phyloP scores from a whole-genome alignment of 2,797 vertebrate genomes.

The Neomorphus geoffroyi region DNA sequence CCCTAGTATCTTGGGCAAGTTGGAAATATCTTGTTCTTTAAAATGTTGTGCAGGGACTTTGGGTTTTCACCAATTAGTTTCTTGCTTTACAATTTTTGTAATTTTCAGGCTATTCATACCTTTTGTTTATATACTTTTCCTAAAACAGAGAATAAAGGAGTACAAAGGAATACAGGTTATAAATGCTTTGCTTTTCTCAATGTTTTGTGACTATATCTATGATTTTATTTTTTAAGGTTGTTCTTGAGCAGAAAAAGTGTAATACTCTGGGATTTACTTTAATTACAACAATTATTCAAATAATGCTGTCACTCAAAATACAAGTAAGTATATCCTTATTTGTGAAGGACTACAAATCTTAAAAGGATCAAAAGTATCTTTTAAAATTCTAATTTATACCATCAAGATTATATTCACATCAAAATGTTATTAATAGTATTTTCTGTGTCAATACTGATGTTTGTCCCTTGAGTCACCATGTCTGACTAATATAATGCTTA shows the following conservation, averaged over 20 bases:
- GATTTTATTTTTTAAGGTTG: background rate
- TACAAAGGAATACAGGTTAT: background rate
- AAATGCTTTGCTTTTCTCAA: background rate
- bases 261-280: background rate
- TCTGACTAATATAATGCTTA: background rate
- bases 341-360: background rate
- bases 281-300: background rate
- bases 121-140: background rate
- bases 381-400: background rate
- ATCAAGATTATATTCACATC: background rate
- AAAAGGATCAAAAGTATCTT: background rate
- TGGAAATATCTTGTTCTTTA: background rate
- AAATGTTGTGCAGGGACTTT: background rate
- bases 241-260: background rate
- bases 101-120: background rate
- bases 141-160: background rate
- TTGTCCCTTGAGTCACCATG: background rate
- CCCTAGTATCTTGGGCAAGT: background rate
- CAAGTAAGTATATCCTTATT: background rate
- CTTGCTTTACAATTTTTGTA: background rate
- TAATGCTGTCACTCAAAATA: background rate
- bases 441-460: background rate
- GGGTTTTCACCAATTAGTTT: background rate
- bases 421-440: background rate
- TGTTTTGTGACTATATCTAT: background rate